Conservation (phyloP, 1,140 invertebrate genomes). For the Drosophila sp. region DNA sequence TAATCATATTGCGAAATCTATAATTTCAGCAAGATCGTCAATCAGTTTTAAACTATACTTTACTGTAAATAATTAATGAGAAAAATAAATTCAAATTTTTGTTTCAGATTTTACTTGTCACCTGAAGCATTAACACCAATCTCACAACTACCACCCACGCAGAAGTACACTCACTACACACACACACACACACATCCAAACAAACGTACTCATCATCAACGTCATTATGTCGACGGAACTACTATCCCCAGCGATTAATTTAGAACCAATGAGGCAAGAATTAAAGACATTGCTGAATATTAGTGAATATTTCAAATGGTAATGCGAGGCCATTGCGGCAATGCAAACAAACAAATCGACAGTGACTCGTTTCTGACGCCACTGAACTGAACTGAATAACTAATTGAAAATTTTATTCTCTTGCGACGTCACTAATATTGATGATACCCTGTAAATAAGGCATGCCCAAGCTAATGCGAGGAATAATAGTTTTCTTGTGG, state of each 20-base stretch:
- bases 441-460: constrained; percentile 12
- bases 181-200: background rate
- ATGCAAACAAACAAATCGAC: constrained; percentile 36
- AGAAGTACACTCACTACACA: background rate
- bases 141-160: background rate
- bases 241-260: constrained; percentile 14
- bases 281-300: constrained; percentile 13
- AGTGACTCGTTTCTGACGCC: constrained; percentile 45
- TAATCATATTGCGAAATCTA: too few relatives aligned
- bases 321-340: constrained; percentile 32
- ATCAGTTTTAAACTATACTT: too few relatives aligned
- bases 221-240: background rate
- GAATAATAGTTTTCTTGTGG: too few relatives aligned
- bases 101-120: too few relatives aligned
- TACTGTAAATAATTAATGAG: too few relatives aligned
- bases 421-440: constrained; percentile 34
- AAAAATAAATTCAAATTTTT: too few relatives aligned
- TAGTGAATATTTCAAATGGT: constrained; percentile 31
- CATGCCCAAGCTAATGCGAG: background rate
- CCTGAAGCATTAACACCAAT: background rate
- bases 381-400: constrained; percentile 33
- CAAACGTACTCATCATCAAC: background rate
- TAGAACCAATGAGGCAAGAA: constrained; percentile 2
- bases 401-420: constrained; percentile 54
- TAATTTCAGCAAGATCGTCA: too few relatives aligned